Evolutionary conservation across 2,888 invertebrate species (phyloP), one percentile per base, ranked within the genome.

Genomic region (Octodonta nipae): DNA sequence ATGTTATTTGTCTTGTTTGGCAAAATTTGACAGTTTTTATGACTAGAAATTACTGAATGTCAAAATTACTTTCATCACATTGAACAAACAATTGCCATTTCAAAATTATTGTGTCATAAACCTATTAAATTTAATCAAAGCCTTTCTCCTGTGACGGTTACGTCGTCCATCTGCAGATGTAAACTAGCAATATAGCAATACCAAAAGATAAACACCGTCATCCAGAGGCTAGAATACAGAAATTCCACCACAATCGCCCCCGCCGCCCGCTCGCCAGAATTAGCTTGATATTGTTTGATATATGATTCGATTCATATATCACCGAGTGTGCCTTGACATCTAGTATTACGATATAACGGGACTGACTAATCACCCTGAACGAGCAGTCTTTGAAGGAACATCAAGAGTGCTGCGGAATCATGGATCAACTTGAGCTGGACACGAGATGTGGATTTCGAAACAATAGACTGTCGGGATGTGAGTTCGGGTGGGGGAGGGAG

Each of bases 251-350:
- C 22, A 3, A n/a, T 22, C 10, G n/a, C 22, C 22, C 22, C 22
- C 11, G n/a, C 22, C 22, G 2, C 22, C 4, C 22, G n/a, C 10
- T 4, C 22, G n/a, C 22, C n/a, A 3, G 22, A 22, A 22, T 22
- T 22, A 22, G 22, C 22, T 11, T 22, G 52, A 54, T 55, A 55
- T 49, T 50, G 50, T 52, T 54, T 55, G 56, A 56, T 55, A 54
- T 56, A 55, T 55, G 54, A 54, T 50, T 53, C 55, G 53, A 52
- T 49, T 53, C 58, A 58, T 58, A 58, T 55, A 58, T 58, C 58
- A 56, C 47, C 46, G 50, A n/a, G 48, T 37, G 46, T 49, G 46
- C 47, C 54, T 52, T 53, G 56, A 56, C 52, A 53, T 47, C n/a
- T 28, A 7, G 8, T 12, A 15, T 22, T 46, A 45, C 51, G 50